Percentiles rank a stretch among this genome's conserved stretches.
Evolutionary conservation across 2,113 vertebrate species (phyloP).

Genomic region (Percina caprodes): DNA sequence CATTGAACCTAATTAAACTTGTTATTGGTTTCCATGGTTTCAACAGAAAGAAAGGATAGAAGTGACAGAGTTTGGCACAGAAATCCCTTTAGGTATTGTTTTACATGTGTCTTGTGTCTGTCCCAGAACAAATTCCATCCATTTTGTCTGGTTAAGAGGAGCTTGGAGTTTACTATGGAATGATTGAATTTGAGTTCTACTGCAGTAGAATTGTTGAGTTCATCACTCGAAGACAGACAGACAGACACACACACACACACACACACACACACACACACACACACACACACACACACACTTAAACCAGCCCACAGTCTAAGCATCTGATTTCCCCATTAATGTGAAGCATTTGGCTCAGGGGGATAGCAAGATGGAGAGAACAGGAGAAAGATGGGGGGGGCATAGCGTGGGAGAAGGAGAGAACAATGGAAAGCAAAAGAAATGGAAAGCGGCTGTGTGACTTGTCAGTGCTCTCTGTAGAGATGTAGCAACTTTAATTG

Average conservation of each 20-base stretch:
- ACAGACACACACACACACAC: no score
- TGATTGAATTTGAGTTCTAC: no score
- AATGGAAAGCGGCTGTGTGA: conserved; percentile 13
- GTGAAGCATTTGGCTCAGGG: conserved; percentile 44
- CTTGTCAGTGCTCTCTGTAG: neutral
- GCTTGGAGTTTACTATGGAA: no score
- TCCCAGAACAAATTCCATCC: conserved; percentile 1
- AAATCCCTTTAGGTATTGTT: neutral
- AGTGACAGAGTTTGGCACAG: neutral
- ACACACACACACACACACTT: conserved; percentile 2
- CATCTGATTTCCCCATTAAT: conserved; percentile 66
- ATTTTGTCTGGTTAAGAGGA: no score
- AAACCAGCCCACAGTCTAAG: neutral
- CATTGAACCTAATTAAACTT: neutral
- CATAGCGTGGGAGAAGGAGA: neutral
- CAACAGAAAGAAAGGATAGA: neutral
- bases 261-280: conserved; percentile 17
- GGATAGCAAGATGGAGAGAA: conserved; percentile 37
- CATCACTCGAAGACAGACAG: no score
- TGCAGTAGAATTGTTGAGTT: no score
- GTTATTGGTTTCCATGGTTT: conserved; percentile 22
- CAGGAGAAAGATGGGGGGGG: conserved; percentile 17
- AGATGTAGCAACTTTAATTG: conserved; percentile 5
- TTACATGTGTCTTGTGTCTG: conserved; percentile 1
- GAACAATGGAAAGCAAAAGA: conserved; percentile 19